Base-by-base conservation (phyloP, 1,140 invertebrate species). In the Eueides isabella region DNA sequence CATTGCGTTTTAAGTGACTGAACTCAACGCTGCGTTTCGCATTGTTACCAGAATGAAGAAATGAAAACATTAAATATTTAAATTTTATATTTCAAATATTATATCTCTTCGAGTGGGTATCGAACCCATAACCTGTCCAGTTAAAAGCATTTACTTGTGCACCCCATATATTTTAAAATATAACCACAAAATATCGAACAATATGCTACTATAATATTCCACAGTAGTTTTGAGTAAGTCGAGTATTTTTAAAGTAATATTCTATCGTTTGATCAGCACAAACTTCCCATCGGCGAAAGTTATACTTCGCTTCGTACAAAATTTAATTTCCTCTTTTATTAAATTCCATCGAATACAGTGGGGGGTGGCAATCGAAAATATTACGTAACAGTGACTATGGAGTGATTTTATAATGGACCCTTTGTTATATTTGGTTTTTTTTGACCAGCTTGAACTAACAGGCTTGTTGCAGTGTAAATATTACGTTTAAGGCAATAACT, bases 241-340 rank as follows among this genome's bases (percentile, higher is more conserved):
- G 61, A n/a, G 35, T 61, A 6, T 61, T 73, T 55, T 70, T n/a
- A 70, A 70, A 67, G 65, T 73, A 73, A 73, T 67, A 73, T 67
- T 64, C 38, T 23, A 68, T 67, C 61, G 48, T 67, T 41, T 62
- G 72, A 71, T 75, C 74, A 63, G 71, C 65, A 65, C 35, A 67
- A 71, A 75, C 64, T 75, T 75, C 64, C 69, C 35, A 72, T 67
- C 66, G 72, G 64, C 48, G 63, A 76, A 38, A 80, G 72, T 82
- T 78, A 81, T 81, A 76, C 72, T 76, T 74, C 74, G 66, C 80
- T 82, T 78, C 79, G 76, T 77, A 79, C 81, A 87, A 83, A 85
- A 83, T 87, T 85, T 85, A 85, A 90, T 89, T 88, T 85, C 83
- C 87, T 80, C 76, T 80, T 83, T 87, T 76, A 78, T 75, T 68